Evolutionary conservation across 2,113 vertebrate genomes (phyloP).

Genomic region (Upupa epops): DNA sequence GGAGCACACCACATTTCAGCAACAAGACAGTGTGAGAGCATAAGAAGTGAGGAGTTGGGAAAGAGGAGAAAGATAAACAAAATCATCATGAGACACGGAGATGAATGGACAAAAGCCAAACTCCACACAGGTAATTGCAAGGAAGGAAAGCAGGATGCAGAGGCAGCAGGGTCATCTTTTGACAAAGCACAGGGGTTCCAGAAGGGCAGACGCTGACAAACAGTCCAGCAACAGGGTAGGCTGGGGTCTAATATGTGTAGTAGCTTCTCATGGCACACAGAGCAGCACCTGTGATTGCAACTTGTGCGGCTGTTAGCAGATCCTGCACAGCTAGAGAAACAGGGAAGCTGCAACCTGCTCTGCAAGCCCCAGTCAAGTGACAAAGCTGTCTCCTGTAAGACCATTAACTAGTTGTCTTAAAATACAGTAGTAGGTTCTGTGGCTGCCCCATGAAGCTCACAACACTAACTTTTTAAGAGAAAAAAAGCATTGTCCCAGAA

Average conservation of each 20-base stretch:
- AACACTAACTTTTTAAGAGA: not conserved
- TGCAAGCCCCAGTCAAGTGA: not conserved
- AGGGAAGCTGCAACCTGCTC: not conserved
- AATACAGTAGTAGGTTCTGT: not conserved
- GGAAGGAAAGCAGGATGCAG: not conserved
- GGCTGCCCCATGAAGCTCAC: not conserved
- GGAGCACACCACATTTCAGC: slow-evolving; percentile 58
- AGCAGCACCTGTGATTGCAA: not conserved
- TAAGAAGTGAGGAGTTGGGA: slow-evolving; percentile 3
- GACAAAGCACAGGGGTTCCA: not conserved
- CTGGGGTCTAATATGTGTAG: accelerated
- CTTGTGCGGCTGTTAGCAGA: not conserved
- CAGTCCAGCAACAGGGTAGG: not conserved
- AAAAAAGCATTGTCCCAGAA: not conserved
- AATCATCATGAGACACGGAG: slow-evolving; percentile 38
- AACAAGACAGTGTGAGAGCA: slow-evolving; percentile 43
- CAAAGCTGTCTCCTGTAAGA: not conserved
- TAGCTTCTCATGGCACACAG: not conserved
- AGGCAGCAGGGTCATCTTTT: not conserved
- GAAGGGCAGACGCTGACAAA: not conserved
- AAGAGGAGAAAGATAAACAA: slow-evolving; percentile 61
- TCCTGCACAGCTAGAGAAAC: not conserved
- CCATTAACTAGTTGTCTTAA: not conserved
- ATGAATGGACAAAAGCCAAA: slow-evolving; percentile 9
- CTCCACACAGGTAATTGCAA: not conserved